These are phyloP conservation scores for Protonemura montana DNA, from an alignment of 2,888 invertebrate species.

Conservation along the genomic window DNA sequence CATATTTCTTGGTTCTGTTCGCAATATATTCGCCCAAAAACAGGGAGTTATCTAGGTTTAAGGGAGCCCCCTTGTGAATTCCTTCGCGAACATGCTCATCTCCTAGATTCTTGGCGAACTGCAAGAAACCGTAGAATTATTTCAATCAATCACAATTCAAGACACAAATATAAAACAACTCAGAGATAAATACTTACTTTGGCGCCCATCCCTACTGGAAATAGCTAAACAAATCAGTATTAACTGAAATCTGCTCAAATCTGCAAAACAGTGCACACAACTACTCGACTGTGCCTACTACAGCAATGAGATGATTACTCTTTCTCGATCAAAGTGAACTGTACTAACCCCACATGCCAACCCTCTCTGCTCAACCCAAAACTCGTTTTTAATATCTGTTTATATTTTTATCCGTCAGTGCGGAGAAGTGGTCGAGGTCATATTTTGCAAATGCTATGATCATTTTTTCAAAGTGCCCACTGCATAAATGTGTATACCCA, in stretches of 20 bases:
- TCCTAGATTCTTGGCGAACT: background rate
- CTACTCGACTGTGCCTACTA: too few species aligned
- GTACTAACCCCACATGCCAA: background rate
- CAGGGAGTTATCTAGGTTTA: background rate
- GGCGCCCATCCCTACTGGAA: background rate
- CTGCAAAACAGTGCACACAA: too few species aligned
- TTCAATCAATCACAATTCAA: background rate
- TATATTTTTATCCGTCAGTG: too few species aligned
- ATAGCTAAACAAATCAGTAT: too few species aligned
- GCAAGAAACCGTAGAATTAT: background rate
- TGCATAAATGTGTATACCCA: too few species aligned
- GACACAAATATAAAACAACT: too few species aligned
- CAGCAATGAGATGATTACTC: too few species aligned
- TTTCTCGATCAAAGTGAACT: background rate
- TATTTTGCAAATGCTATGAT: too few species aligned
- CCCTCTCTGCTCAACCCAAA: background rate
- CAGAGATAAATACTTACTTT: background rate
- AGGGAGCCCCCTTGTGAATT: background rate
- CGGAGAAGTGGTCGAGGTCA: too few species aligned
- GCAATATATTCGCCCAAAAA: conserved; percentile 37
- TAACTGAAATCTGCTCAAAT: too few species aligned
- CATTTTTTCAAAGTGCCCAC: too few species aligned
- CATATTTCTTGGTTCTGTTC: conserved; percentile 19
- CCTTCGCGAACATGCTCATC: background rate
- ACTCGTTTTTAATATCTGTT: too few species aligned